These are phyloP conservation scores for Poecilia picta DNA, from an alignment of 2,797 vertebrate genomes.

Conservation along the genomic window DNA sequence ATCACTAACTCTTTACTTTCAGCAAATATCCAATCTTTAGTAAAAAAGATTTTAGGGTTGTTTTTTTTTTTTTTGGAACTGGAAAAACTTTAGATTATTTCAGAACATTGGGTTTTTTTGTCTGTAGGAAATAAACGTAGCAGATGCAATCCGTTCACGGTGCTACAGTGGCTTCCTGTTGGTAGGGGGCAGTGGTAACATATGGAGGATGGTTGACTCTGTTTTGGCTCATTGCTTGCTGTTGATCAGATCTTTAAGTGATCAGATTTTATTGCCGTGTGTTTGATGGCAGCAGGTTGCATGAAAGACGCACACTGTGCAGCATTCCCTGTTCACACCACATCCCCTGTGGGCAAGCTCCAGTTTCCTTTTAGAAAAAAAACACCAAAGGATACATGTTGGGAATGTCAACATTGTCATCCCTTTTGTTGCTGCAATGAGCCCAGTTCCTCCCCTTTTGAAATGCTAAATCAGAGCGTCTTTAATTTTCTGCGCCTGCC, in stretches of 20 bases:
- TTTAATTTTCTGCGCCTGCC: slow-evolving; percentile 65
- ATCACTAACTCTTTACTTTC: not conserved
- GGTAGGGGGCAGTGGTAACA: slow-evolving; percentile 70
- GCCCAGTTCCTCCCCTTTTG: slow-evolving; percentile 68
- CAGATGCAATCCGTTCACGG: not conserved
- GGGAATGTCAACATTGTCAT: slow-evolving; percentile 71
- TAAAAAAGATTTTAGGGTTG: not conserved
- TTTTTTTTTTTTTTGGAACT: not conserved
- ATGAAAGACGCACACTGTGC: slow-evolving; percentile 17
- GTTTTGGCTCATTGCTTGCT: slow-evolving; percentile 7
- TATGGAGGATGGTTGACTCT: slow-evolving; percentile 35
- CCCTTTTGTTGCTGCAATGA: slow-evolving; percentile 69
- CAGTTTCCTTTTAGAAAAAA: slow-evolving; percentile 49
- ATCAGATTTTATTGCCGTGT: slow-evolving; percentile 19
- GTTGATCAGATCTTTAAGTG: slow-evolving; percentile 17
- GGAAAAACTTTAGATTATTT: not conserved
- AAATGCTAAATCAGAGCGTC: slow-evolving; percentile 70
- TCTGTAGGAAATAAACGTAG: not conserved
- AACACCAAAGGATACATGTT: slow-evolving; percentile 63
- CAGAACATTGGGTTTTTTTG: not conserved
- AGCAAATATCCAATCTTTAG: not conserved
- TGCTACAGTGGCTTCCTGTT: slow-evolving; percentile 59
- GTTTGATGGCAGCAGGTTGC: not conserved
- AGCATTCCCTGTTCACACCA: slow-evolving; percentile 25
- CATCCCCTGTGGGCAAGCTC: slow-evolving; percentile 44